A percentile compares a stretch with the other conserved stretches of the same genome.
phyloP scores from a whole-genome alignment of 1,140 invertebrate genomes.

The Parasteatoda tepidariorum region DNA sequence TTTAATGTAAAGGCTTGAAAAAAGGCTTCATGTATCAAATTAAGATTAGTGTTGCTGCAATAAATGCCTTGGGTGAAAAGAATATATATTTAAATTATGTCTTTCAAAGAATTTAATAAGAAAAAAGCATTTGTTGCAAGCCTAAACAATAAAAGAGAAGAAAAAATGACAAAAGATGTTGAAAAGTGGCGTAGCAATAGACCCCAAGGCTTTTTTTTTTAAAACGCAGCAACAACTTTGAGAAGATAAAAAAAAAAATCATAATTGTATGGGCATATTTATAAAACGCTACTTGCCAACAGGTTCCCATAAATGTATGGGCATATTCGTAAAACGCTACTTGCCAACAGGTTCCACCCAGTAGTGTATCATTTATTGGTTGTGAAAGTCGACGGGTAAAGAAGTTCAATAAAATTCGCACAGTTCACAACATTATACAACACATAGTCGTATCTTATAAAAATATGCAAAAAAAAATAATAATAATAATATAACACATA shows the following conservation, averaged over 20 bases:
- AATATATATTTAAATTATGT: neutral
- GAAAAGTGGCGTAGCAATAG: constrained; percentile 57
- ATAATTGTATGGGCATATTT: neutral
- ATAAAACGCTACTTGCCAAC: constrained; percentile 12
- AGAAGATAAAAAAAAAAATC: neutral
- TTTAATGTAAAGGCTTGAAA: constrained; percentile 13
- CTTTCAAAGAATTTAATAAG: no score
- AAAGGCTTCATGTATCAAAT: neutral
- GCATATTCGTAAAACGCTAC: neutral
- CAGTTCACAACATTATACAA: neutral
- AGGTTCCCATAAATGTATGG: no score
- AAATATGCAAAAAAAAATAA: no score
- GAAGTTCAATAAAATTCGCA: neutral
- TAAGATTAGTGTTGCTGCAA: constrained; percentile 48
- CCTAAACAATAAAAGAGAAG: constrained; percentile 24
- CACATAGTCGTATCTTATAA: no score
- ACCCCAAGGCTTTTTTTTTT: constrained; percentile 56
- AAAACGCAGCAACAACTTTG: constrained; percentile 18
- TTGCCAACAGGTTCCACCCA: no score
- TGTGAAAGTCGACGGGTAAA: constrained; percentile 42
- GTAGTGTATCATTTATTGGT: no score
- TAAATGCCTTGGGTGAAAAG: constrained; percentile 11
- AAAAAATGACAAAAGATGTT: constrained; percentile 32
- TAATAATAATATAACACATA: no score
- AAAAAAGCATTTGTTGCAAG: constrained; percentile 39